Base-by-base conservation (phyloP, 2,113 vertebrate species). In the Peromyscus californicus region DNA sequence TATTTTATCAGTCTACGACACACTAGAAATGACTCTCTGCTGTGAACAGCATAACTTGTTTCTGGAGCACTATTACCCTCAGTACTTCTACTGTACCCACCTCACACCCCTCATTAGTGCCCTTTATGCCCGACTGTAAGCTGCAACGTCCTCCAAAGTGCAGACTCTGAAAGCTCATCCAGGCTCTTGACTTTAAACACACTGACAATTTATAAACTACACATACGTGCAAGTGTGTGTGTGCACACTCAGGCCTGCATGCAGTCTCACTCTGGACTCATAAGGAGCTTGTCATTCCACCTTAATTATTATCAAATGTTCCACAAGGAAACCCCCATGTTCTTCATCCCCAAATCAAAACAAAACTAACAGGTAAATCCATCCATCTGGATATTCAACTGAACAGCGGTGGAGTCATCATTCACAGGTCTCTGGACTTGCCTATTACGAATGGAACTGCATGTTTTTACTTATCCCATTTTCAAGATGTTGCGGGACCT, bases 381-480 rank as follows among this genome's bases (percentile, higher is more conserved):
- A 78, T 92, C 86, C 57, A 72, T 61, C 69, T 63, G 57, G 63
- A 1, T 90, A 33, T 65, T 88, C 15, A 70, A 24, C 21, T 65
- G 82, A 12, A 65, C 79, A 51, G 29, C 31, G n/a, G 70, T 45
- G 3, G 29, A 79, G 31, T 69, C 70, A 48, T 79, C 36, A 45
- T 31, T 72, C 57, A 75, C 1, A 57, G 45, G 17, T 72, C 21
- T 87, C 69, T 2, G 10, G 86, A 24, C 65, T 78, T 65, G 51
- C 48, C 67, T 57, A 16, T 67, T 79, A 51, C 45, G 61, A 10
- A 22, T 39, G 74, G 21, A 95, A 6, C 22, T 72, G 1, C 16
- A 95, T 86, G 83, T 90, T 45, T 45, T 69, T 67, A 19, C 61
- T 89, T 91, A 80, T n/a, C 76, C 19, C 69, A 29, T 54, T 79